phyloP scores from a whole-genome alignment of 1,140 invertebrate genomes.

The Lepidurus apus region DNA sequence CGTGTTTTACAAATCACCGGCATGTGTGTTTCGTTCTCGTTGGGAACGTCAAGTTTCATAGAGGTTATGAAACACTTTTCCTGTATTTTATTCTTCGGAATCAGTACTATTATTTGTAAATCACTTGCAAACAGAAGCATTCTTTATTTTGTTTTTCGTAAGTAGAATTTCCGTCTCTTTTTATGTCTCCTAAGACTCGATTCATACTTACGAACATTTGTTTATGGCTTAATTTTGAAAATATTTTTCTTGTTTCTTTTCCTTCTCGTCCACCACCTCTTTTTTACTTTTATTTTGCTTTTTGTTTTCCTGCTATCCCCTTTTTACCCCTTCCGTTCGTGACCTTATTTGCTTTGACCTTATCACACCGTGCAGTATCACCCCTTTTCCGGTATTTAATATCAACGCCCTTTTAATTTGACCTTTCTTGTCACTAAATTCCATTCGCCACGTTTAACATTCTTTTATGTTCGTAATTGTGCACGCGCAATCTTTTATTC shows the following conservation, averaged over 20 bases:
- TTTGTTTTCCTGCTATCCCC: neutral
- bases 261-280: neutral
- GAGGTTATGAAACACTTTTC: too few species aligned
- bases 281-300: neutral
- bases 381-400: neutral
- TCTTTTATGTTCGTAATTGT: neutral
- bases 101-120: too few species aligned
- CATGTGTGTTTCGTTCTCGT: too few species aligned
- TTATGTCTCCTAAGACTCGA: neutral
- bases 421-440: neutral
- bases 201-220: neutral
- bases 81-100: too few species aligned
- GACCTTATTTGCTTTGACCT: constrained; percentile 13
- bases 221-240: constrained; percentile 8
- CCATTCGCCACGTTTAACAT: neutral
- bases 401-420: neutral
- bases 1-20: too few species aligned
- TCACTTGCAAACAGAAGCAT: too few species aligned
- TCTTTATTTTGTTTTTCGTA: neutral
- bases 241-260: neutral
- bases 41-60: too few species aligned
- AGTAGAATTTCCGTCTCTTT: neutral
- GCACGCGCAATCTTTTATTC: neutral
- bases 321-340: neutral
- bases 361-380: neutral